Conservation (phyloP, 2,888 invertebrate species). For the Halocaridina rubra region DNA sequence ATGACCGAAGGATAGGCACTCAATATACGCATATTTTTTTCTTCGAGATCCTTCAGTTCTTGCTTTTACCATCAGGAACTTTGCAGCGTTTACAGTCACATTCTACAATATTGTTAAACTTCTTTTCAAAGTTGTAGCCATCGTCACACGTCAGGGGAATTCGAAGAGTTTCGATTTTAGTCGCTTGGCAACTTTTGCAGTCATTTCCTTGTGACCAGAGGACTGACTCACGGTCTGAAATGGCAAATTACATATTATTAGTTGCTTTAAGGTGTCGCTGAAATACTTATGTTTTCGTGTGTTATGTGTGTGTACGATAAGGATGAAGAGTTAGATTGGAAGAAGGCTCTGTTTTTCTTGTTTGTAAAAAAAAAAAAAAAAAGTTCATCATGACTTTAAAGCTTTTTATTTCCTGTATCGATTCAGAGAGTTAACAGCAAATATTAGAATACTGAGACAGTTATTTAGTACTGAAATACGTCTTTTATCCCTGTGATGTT, state of each 20-base stretch:
- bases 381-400: too few species aligned
- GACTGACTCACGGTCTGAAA: conserved; percentile 24
- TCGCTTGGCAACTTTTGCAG: conserved; percentile 34
- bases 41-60: not conserved
- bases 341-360: too few species aligned
- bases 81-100: conserved; percentile 14
- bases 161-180: conserved; percentile 5
- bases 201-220: conserved; percentile 39
- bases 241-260: not conserved
- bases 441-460: too few species aligned
- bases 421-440: too few species aligned
- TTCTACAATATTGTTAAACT: conserved; percentile 34
- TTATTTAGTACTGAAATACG: too few species aligned
- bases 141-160: conserved; percentile 49
- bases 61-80: not conserved
- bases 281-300: too few species aligned
- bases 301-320: too few species aligned
- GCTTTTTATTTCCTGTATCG: too few species aligned
- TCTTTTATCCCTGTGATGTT: too few species aligned
- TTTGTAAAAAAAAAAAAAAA: too few species aligned
- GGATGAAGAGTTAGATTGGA: too few species aligned
- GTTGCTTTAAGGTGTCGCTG: not conserved
- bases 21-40: not conserved
- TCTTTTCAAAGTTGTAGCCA: conserved; percentile 36
- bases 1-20: not conserved